Evolutionary conservation across 2,888 invertebrate species (phyloP), one percentile per base, ranked within the genome.

Genomic region (Busseola fusca): DNA sequence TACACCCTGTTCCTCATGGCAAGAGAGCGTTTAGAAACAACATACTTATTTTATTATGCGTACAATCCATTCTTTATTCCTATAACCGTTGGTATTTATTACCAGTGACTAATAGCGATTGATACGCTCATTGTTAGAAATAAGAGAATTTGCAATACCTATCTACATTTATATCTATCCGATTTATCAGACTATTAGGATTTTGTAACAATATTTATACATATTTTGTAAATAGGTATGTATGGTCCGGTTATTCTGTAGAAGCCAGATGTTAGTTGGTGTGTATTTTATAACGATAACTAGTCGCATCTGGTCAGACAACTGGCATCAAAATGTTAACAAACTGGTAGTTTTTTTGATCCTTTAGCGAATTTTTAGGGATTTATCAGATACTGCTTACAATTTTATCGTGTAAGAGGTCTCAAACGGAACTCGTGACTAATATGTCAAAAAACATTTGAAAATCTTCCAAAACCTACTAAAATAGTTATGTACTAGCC

Each of bases 1-100:
- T n/a, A n/a, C n/a, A n/a, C n/a, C n/a, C n/a, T n/a, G n/a, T n/a
- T n/a, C n/a, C n/a, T n/a, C n/a, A n/a, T n/a, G n/a, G n/a, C n/a
- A n/a, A n/a, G n/a, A n/a, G n/a, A n/a, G n/a, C n/a, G n/a, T n/a
- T n/a, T n/a, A n/a, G n/a, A n/a, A n/a, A n/a, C n/a, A n/a, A n/a
- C n/a, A n/a, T n/a, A n/a, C n/a, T n/a, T 9, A 45, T 40, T 42
- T 18, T 70, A 48, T 58, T 37, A 54, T 37, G 30, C 30, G 40
- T 27, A 30, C 37, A 52, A 64, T 59, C 27, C 4, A 73, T 73
- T 64, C 52, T 73, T 50, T 37, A 52, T 3, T 21, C 5, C 1
- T 37, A 10, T 30, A 50, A n/a, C 56, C 40, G 5, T 27, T 54
- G 27, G 58, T 34, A 72, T 57, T 40, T 21, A 58, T 57, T 12